A percentile compares a stretch with the other conserved stretches of the same genome.
These are phyloP conservation scores for Melanostoma mellinum DNA, from an alignment of 2,888 invertebrate genomes.

Conservation along the genomic window DNA sequence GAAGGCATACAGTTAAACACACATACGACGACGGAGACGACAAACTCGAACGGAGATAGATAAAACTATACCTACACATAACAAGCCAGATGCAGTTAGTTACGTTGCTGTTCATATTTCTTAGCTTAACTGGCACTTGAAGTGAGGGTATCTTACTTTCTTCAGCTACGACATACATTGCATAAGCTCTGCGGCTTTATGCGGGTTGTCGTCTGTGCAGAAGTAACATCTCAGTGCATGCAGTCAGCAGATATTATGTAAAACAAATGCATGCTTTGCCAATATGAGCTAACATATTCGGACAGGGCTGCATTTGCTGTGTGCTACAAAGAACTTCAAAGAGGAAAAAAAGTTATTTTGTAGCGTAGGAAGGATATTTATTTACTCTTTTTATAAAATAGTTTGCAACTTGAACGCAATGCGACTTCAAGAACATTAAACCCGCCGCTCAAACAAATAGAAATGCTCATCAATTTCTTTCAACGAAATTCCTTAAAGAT, in stretches of 20 bases:
- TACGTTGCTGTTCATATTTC: conserved; percentile 39
- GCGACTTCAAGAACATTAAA: no score
- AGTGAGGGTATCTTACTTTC: conserved; percentile 1
- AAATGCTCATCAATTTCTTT: no score
- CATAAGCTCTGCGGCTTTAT: conserved; percentile 45
- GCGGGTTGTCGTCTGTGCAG: neutral
- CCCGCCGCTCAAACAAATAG: no score
- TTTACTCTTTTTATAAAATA: no score
- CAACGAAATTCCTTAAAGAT: no score
- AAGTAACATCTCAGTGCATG: conserved; percentile 9
- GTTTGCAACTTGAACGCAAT: no score
- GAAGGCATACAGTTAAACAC: conserved; percentile 2
- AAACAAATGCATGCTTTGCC: conserved; percentile 45
- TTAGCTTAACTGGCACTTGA: conserved; percentile 25
- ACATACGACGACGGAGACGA: conserved; percentile 14
- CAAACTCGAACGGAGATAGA: conserved; percentile 19
- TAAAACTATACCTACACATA: neutral
- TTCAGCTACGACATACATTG: conserved; percentile 8
- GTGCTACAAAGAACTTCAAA: no score
- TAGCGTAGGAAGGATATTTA: no score
- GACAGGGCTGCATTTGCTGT: no score
- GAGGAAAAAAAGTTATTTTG: no score
- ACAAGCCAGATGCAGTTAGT: conserved; percentile 34
- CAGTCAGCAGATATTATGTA: conserved; percentile 47
- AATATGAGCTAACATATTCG: conserved; percentile 29